phyloP scores from a whole-genome alignment of 2,797 vertebrate genomes.

The Dendrocincla tyrannina region DNA sequence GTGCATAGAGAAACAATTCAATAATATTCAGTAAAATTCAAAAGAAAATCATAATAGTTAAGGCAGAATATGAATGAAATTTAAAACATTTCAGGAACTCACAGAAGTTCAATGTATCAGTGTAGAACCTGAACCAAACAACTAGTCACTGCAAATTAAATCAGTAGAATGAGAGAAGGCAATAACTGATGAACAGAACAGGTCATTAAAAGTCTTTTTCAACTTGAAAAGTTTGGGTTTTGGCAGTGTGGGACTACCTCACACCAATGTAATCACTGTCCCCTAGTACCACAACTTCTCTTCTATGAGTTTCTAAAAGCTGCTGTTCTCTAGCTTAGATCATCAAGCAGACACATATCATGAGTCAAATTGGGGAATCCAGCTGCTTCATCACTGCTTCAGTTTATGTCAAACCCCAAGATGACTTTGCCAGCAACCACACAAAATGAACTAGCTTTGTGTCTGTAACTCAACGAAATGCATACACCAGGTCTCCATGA shows the following conservation, averaged over 20 bases:
- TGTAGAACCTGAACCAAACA: background rate
- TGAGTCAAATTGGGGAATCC: background rate
- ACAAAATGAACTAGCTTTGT: background rate
- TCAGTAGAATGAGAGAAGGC: background rate
- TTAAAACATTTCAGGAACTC: background rate
- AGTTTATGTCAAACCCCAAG: background rate
- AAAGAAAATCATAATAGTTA: background rate
- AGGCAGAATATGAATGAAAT: background rate
- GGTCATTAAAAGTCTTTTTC: background rate
- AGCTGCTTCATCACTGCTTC: background rate
- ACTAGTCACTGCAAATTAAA: background rate
- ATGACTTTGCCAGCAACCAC: background rate
- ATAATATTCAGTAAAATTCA: background rate
- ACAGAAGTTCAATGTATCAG: background rate
- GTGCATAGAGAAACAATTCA: background rate
- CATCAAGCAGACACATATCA: background rate
- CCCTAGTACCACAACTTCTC: background rate
- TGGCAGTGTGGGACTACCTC: accelerated
- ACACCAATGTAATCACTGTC: background rate
- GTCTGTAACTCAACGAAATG: background rate
- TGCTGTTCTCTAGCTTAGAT: background rate
- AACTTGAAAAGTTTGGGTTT: background rate
- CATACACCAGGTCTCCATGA: background rate
- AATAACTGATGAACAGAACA: background rate
- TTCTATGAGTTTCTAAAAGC: background rate